phyloP scores from a whole-genome alignment of 2,113 vertebrate species.

The Phaetusa simplex region DNA sequence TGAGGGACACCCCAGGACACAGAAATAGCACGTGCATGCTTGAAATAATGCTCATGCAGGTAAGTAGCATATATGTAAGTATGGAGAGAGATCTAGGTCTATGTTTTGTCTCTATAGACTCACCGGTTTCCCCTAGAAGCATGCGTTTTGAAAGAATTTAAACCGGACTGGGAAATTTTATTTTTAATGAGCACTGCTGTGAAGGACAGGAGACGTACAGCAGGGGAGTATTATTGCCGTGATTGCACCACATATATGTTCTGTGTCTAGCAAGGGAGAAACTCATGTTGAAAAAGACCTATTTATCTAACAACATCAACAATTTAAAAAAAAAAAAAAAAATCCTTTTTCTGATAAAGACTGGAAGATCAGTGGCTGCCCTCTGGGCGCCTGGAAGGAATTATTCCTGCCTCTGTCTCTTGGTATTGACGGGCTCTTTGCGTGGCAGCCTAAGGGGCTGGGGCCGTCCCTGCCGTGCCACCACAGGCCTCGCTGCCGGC shows the following conservation, averaged over 20 bases:
- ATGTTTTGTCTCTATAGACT: neutral
- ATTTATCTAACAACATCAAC: neutral
- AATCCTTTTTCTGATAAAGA: neutral
- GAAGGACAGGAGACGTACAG: neutral
- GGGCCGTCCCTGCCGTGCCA: neutral
- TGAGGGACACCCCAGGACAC: neutral
- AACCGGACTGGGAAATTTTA: neutral
- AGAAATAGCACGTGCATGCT: neutral
- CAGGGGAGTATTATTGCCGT: neutral
- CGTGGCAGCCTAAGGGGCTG: neutral
- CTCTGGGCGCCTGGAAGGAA: neutral
- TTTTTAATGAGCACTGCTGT: neutral
- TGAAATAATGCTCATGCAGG: neutral
- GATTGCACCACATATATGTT: neutral
- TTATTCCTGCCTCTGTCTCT: neutral
- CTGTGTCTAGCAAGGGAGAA: neutral
- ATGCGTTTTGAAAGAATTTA: neutral
- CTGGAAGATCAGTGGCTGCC: neutral
- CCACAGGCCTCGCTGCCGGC: neutral
- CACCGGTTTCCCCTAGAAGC: neutral
- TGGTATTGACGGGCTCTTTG: neutral
- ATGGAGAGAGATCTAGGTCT: neutral
- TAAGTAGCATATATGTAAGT: neutral
- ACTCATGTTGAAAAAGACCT: neutral
- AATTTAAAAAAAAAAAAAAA: neutral